Percentiles rank a stretch among this genome's conserved stretches.
These are phyloP conservation scores for Holothuria leucospilota DNA, from an alignment of 53 echinoderm and acorn worm genomes.

Conservation along the genomic window DNA sequence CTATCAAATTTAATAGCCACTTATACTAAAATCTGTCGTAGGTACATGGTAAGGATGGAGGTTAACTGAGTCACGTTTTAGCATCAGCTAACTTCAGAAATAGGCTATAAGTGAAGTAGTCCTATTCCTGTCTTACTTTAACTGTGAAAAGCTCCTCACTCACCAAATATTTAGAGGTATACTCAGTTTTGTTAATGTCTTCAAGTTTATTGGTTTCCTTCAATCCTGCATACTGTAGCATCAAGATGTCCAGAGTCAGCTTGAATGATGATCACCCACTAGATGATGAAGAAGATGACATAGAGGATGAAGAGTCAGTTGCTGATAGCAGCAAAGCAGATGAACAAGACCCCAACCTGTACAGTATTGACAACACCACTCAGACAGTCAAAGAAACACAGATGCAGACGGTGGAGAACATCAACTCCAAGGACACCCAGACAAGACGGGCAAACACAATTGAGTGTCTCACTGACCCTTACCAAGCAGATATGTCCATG, in stretches of 20 bases:
- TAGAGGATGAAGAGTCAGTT: constrained; percentile 52
- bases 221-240: constrained; percentile 50
- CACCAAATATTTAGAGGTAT: too few relatives aligned
- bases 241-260: constrained; percentile 93
- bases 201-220: neutral
- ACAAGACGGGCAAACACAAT: constrained; percentile 83
- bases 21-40: too few relatives aligned
- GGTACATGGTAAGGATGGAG: too few relatives aligned
- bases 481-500: constrained; percentile 93
- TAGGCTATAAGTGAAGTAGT: too few relatives aligned
- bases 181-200: too few relatives aligned
- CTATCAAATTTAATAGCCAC: too few relatives aligned
- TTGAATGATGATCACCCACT: constrained; percentile 57
- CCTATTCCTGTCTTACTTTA: too few relatives aligned
- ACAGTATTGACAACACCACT: constrained; percentile 93
- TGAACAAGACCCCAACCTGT: constrained; percentile 70
- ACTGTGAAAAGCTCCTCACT: too few relatives aligned
- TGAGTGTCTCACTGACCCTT: constrained; percentile 85
- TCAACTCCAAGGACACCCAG: constrained; percentile 84
- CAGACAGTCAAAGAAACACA: constrained; percentile 86
- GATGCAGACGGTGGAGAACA: constrained; percentile 88
- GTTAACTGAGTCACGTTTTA: too few relatives aligned
- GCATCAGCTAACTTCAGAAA: too few relatives aligned
- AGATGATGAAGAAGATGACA: constrained; percentile 64
- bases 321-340: constrained; percentile 66